Base-by-base conservation (phyloP, 2,797 vertebrate species). In the Spatula clypeata region DNA sequence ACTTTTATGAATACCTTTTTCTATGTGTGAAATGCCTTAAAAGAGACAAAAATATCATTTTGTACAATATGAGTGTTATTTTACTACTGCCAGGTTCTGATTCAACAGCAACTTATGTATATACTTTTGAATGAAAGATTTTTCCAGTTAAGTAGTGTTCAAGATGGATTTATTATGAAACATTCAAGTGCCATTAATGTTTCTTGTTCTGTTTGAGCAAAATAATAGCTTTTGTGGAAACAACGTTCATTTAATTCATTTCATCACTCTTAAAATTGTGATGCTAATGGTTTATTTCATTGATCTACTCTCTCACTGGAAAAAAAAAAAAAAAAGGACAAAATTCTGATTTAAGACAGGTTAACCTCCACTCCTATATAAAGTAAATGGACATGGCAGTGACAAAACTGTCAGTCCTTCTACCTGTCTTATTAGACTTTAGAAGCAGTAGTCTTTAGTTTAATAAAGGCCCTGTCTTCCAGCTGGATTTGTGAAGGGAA, bases 401-500 rank as follows among this genome's bases (percentile, higher is more conserved):
- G 47, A 73, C 27, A 75, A 85, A 93, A 53, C 32, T 62, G 86
- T 91, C 10, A 12, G 93, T 93, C 79, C 11, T n/a, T 84, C 13
- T 83, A 8, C 61, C 42, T 92, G 13, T 89, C 57, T 86, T 90
- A 72, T 20, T 80, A 64, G 85, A 72, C 47, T 83, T 83, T 24
- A 49, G 55, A 94, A 81, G 51, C 45, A 44, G 51, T 67, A 93
- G 76, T 17, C 71, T 73, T 86, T 38, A 79, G 31, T 90, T 93
- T 90, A 86, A 86, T 79, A 92, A 93, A 93, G 74, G 6, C 36
- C 65, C 29, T 79, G 47, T 92, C 86, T 60, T 93, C 64, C 47
- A 90, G 80, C 77, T 97, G 96, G 88, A 87, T 97, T 92, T 93
- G 67, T 81, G 53, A 88, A 92, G 77, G 93, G 90, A 94, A 96